Evolutionary conservation across 2,113 vertebrate species (phyloP).

Genomic region (Vireo altiloquus): DNA sequence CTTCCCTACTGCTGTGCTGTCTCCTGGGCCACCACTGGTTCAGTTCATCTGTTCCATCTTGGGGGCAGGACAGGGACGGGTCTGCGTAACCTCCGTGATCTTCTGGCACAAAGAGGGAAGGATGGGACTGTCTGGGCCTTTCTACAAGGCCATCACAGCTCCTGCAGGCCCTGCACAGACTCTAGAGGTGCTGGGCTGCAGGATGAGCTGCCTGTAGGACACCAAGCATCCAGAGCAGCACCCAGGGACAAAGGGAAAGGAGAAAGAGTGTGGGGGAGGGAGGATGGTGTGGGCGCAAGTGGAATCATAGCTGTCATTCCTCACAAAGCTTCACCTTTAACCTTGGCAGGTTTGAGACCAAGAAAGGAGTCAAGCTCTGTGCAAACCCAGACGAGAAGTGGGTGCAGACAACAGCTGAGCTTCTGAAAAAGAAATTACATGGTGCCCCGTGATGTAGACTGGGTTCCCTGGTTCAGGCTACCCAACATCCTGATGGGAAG

Average conservation of each 20-base stretch:
- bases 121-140: neutral
- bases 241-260: neutral
- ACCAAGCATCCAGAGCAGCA: neutral
- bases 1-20: neutral
- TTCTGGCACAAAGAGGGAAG: neutral
- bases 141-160: fast-evolving
- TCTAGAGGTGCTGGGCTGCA: neutral
- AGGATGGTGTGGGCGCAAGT: fast-evolving
- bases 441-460: fast-evolving
- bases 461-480: neutral
- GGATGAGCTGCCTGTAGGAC: neutral
- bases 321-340: neutral
- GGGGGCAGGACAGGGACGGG: neutral
- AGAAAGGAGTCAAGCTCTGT: fast-evolving
- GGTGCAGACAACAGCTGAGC: neutral
- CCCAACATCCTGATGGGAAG: neutral
- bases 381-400: neutral
- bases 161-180: neutral
- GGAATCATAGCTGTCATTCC: neutral
- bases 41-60: neutral
- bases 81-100: fast-evolving
- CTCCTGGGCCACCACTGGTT: fast-evolving
- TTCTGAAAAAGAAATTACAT: fast-evolving
- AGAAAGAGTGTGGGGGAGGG: neutral
- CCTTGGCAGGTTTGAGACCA: neutral